These are phyloP conservation scores for Megathymus violae DNA, from an alignment of 1,140 invertebrate genomes.

Conservation along the genomic window DNA sequence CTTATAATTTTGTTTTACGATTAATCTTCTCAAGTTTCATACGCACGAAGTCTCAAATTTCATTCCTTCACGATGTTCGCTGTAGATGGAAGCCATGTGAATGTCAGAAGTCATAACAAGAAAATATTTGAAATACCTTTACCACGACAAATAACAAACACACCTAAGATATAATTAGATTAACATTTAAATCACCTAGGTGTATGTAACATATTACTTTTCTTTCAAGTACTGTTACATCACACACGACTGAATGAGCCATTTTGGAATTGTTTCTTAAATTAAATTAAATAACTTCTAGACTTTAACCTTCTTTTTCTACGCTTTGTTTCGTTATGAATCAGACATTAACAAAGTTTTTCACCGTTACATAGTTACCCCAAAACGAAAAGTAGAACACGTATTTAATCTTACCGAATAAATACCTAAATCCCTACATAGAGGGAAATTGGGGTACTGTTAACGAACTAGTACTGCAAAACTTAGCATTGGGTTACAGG, in stretches of 20 bases:
- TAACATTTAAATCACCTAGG: slow-evolving; percentile 17
- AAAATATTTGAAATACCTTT: slow-evolving; percentile 28
- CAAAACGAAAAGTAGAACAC: slow-evolving; percentile 11
- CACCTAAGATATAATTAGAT: slow-evolving; percentile 29
- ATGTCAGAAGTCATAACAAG: slow-evolving; percentile 64
- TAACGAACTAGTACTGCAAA: slow-evolving; percentile 12
- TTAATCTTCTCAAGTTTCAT: too few relatives aligned
- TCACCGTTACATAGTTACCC: neutral
- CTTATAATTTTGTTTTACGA: too few relatives aligned
- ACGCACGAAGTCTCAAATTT: neutral
- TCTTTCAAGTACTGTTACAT: neutral
- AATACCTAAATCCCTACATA: slow-evolving; percentile 11
- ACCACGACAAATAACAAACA: slow-evolving; percentile 21
- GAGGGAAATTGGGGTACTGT: slow-evolving; percentile 5
- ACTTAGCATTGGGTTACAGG: slow-evolving; percentile 29
- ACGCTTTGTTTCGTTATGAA: too few relatives aligned
- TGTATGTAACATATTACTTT: neutral
- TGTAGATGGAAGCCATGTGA: slow-evolving; percentile 56
- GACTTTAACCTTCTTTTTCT: too few relatives aligned
- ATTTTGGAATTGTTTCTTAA: too few relatives aligned
- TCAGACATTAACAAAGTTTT: neutral
- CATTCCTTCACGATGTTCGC: slow-evolving; percentile 24
- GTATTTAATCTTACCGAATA: slow-evolving; percentile 14
- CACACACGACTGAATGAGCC: too few relatives aligned
- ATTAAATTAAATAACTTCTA: too few relatives aligned